phyloP scores from a whole-genome alignment of 2,888 invertebrate species.

The Tinea trinotella region DNA sequence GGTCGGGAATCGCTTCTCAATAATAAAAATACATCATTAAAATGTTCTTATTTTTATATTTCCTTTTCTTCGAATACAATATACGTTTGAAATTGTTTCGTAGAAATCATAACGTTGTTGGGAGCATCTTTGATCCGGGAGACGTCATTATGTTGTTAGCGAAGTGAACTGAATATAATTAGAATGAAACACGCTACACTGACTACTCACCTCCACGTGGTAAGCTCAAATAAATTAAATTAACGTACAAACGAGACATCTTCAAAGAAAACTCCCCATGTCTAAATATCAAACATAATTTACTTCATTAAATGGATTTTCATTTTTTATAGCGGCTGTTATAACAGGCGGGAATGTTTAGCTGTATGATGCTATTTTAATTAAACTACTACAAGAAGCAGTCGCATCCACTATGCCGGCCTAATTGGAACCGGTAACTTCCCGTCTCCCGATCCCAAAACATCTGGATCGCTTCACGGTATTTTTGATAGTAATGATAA shows the following conservation, averaged over 20 bases:
- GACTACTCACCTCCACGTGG: background rate
- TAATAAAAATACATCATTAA: background rate
- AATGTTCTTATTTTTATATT: too few species aligned
- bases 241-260: background rate
- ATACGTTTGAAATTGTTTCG: background rate
- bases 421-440: too few species aligned
- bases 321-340: too few species aligned
- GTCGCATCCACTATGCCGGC: too few species aligned
- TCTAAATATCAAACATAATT: slow-evolving; percentile 1
- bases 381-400: too few species aligned
- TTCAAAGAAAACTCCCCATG: background rate
- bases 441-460: too few species aligned
- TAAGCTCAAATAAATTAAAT: slow-evolving; percentile 10
- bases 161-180: slow-evolving; percentile 5
- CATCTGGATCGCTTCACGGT: too few species aligned
- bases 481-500: too few species aligned
- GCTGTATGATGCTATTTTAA: too few species aligned
- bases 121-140: background rate
- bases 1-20: too few species aligned
- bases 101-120: background rate
- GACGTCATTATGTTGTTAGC: slow-evolving; percentile 5
- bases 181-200: background rate
- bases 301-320: too few species aligned
- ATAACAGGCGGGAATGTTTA: too few species aligned
- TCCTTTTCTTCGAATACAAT: background rate